These are phyloP conservation scores for Centropristis striata DNA, from an alignment of 2,113 vertebrate genomes.

Conservation along the genomic window DNA sequence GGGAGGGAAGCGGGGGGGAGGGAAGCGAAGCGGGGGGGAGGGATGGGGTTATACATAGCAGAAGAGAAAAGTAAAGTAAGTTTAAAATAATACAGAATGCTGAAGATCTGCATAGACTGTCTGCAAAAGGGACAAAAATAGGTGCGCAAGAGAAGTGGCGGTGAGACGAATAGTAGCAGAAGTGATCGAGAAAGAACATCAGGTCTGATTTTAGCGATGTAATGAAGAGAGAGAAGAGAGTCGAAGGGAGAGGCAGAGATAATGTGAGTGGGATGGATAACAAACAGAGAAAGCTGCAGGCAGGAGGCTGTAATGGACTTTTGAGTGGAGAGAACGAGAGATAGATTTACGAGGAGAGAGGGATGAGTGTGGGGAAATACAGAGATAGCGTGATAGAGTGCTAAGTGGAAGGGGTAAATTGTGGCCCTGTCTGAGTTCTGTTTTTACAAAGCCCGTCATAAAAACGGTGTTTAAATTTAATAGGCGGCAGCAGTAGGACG, in stretches of 20 bases:
- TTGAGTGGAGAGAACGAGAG: slow-evolving; percentile 74
- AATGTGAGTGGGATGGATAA: slow-evolving; percentile 76
- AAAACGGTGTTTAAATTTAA: slow-evolving; percentile 74
- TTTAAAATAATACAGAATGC: slow-evolving; percentile 48
- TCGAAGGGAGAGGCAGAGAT: slow-evolving; percentile 59
- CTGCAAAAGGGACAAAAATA: slow-evolving; percentile 40
- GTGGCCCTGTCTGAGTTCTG: slow-evolving; percentile 53
- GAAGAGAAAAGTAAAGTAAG: slow-evolving; percentile 32
- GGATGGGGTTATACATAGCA: slow-evolving; percentile 23
- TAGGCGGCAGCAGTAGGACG: slow-evolving; percentile 30
- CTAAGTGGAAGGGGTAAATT: slow-evolving; percentile 77
- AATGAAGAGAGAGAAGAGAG: slow-evolving; percentile 71
- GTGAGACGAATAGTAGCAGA: background rate
- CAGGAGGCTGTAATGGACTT: slow-evolving; percentile 74
- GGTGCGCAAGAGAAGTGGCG: slow-evolving; percentile 23
- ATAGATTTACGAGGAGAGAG: slow-evolving; percentile 73
- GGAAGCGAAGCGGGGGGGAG: background rate
- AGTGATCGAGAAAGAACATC: slow-evolving; percentile 59
- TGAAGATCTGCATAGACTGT: slow-evolving; percentile 25
- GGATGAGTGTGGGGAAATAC: slow-evolving; percentile 60
- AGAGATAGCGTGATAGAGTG: slow-evolving; percentile 64
- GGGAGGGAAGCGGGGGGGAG: background rate
- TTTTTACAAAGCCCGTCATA: slow-evolving; percentile 70
- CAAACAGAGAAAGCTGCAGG: slow-evolving; percentile 74
- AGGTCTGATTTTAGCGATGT: slow-evolving; percentile 68